These are phyloP conservation scores for Drosophila repleta DNA, from an alignment of 1,140 invertebrate species.

Conservation along the genomic window DNA sequence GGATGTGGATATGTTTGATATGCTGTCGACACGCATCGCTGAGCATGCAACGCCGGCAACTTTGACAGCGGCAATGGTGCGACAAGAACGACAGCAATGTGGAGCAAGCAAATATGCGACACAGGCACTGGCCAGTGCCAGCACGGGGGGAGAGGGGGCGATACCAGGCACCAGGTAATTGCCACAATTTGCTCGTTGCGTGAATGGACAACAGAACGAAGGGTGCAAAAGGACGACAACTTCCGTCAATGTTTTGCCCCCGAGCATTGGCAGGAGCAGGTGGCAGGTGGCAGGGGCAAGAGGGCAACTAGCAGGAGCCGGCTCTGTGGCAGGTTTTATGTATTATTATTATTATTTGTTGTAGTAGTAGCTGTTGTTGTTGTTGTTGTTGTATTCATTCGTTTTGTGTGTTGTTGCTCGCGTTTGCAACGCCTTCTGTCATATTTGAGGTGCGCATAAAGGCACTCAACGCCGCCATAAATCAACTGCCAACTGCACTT, in stretches of 20 bases:
- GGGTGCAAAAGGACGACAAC: conserved; percentile 63
- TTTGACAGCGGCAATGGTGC: conserved; percentile 34
- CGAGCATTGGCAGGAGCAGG: conserved; percentile 4
- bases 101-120: conserved; percentile 55
- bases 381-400: conserved; percentile 22
- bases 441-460: conserved; percentile 80
- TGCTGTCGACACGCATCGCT: conserved; percentile 78
- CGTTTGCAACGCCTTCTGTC: conserved; percentile 66
- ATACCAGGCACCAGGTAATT: conserved; percentile 53
- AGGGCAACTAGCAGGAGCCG: conserved; percentile 7
- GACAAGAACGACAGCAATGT: conserved; percentile 45
- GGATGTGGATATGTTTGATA: conserved; percentile 68
- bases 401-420: conserved; percentile 21
- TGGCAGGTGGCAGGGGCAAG: too few species aligned
- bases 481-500: conserved; percentile 70
- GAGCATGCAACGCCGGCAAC: conserved; percentile 62
- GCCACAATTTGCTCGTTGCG: conserved; percentile 81
- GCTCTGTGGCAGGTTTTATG: conserved; percentile 19
- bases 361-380: too few species aligned
- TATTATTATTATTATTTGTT: too few species aligned
- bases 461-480: conserved; percentile 81
- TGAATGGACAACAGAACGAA: conserved; percentile 53
- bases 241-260: conserved; percentile 51
- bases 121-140: conserved; percentile 10
- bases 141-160: not conserved